A percentile compares a stretch with the other conserved stretches of the same genome.
Conservation (phyloP, 2,888 invertebrate genomes). For the Dasypogon diadema region DNA sequence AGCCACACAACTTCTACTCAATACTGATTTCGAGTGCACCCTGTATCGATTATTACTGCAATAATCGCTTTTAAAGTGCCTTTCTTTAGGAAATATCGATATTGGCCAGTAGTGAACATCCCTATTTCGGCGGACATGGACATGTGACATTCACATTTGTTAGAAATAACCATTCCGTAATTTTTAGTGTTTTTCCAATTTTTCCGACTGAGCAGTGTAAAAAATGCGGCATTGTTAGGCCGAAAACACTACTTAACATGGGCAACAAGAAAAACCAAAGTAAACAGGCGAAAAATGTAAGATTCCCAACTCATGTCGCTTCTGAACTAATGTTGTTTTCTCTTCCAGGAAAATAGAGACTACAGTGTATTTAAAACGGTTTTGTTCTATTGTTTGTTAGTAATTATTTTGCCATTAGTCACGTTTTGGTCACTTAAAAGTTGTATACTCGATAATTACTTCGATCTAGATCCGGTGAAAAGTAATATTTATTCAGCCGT, state of each 20-base stretch:
- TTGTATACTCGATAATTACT: slow-evolving; percentile 78
- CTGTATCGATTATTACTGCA: too few species aligned
- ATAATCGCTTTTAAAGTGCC: too few species aligned
- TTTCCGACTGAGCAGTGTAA: background rate
- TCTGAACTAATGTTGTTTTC: slow-evolving; percentile 8
- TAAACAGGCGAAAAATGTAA: slow-evolving; percentile 51
- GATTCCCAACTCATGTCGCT: background rate
- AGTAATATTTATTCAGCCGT: slow-evolving; percentile 86
- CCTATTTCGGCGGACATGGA: background rate
- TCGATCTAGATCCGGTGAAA: slow-evolving; percentile 71
- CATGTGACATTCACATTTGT: slow-evolving; percentile 33
- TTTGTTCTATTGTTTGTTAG: slow-evolving; percentile 80
- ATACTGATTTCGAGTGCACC: too few species aligned
- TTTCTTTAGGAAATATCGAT: too few species aligned
- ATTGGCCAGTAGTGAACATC: too few species aligned
- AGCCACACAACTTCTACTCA: too few species aligned
- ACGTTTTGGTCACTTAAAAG: slow-evolving; percentile 80
- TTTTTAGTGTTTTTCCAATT: too few species aligned
- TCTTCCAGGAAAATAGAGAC: slow-evolving; percentile 70
- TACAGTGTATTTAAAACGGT: slow-evolving; percentile 81
- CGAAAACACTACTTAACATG: slow-evolving; percentile 40
- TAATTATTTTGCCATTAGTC: slow-evolving; percentile 80
- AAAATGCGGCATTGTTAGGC: slow-evolving; percentile 3
- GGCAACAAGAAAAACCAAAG: slow-evolving; percentile 51
- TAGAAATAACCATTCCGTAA: too few species aligned